A percentile compares a stretch with the other conserved stretches of the same genome.
These are phyloP conservation scores for Scarus forsteni DNA, from an alignment of 2,797 vertebrate genomes.

Conservation along the genomic window DNA sequence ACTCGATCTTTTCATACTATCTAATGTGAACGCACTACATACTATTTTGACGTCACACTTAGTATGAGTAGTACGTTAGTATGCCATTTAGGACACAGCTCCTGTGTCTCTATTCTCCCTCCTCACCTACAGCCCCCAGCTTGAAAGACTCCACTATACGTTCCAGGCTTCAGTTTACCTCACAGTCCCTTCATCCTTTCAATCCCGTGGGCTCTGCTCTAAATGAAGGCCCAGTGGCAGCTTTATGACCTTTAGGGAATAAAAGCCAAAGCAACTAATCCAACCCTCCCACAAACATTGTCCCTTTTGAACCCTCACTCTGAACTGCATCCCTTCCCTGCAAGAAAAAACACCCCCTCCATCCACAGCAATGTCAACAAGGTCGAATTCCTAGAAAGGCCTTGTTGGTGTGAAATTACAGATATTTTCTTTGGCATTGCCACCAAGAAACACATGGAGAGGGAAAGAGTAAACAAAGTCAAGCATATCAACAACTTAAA, in stretches of 20 bases:
- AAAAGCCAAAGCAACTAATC: constrained; percentile 73
- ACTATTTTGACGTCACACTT: too few species aligned
- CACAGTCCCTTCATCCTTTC: constrained; percentile 48
- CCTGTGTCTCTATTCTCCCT: constrained; percentile 15
- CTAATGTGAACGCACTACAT: too few species aligned
- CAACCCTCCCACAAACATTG: constrained; percentile 63
- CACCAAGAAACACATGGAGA: neutral
- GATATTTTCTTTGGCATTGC: constrained; percentile 20
- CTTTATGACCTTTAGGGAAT: constrained; percentile 79
- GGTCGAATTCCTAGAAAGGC: constrained; percentile 38
- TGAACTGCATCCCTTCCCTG: constrained; percentile 12
- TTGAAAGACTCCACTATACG: constrained; percentile 15
- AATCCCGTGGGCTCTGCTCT: constrained; percentile 40
- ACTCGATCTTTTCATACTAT: too few species aligned
- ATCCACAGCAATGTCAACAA: constrained; percentile 29
- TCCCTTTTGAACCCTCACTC: constrained; percentile 45
- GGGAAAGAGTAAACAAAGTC: neutral
- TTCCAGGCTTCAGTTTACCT: constrained; percentile 45
- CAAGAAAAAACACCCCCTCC: constrained; percentile 7
- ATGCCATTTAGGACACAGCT: too few species aligned
- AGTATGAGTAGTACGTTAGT: too few species aligned
- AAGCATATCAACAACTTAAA: constrained; percentile 6
- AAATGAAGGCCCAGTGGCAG: constrained; percentile 72
- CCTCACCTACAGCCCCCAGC: constrained; percentile 20
- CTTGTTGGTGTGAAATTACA: constrained; percentile 39